Percentiles rank a stretch among this genome's conserved stretches.
phyloP scores from a whole-genome alignment of 1,140 invertebrate genomes.

The Ditylenchus dipsaci region DNA sequence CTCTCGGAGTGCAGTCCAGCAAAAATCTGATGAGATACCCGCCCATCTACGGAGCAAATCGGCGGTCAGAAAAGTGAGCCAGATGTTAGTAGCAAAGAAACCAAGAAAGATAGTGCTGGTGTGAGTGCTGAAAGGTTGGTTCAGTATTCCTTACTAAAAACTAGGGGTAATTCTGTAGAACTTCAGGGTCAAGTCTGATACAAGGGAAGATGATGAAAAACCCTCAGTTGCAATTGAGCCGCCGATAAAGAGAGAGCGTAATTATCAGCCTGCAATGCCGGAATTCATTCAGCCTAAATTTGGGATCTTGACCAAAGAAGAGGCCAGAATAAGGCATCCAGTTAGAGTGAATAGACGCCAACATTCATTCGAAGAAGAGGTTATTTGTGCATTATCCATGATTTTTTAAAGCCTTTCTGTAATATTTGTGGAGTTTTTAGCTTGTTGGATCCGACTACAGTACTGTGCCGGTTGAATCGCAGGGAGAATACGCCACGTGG shows the following conservation, averaged over 20 bases:
- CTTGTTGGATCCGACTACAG: neutral
- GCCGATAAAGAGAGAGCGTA: constrained; percentile 1
- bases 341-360: constrained; percentile 8
- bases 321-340: constrained; percentile 10
- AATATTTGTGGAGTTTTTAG: neutral
- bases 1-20: neutral
- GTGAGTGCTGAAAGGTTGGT: too few relatives aligned
- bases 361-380: neutral
- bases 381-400: neutral
- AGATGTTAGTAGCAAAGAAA: neutral
- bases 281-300: constrained; percentile 21
- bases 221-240: neutral
- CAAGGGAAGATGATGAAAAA: too few relatives aligned
- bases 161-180: too few relatives aligned
- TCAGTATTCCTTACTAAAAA: too few relatives aligned
- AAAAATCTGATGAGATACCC: constrained; percentile 9
- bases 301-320: constrained; percentile 27
- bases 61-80: neutral
- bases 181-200: too few relatives aligned
- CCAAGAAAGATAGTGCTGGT: too few relatives aligned
- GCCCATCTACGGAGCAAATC: neutral
- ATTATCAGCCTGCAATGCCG: constrained; percentile 16
- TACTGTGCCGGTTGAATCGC: neutral
- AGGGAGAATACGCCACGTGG: constrained; percentile 30
- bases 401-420: neutral